Evolutionary conservation across 2,888 invertebrate genomes (phyloP).

Genomic region (Acrocyrtus sp.): DNA sequence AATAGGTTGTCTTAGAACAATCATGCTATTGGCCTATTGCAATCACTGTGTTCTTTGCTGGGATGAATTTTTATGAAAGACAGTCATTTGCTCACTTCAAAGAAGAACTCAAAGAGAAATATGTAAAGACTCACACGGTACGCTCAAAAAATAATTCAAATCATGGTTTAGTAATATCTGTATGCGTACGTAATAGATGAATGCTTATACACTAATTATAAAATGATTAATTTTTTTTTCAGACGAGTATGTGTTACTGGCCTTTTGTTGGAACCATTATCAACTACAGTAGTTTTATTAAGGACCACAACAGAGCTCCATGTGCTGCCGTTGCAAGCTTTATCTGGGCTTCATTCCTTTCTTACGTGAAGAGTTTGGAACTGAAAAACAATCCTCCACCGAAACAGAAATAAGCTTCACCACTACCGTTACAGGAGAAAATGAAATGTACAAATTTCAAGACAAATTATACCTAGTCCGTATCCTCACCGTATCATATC

Average conservation of each 20-base stretch:
- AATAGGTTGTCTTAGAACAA: slow-evolving; percentile 5
- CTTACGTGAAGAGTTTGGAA: slow-evolving; percentile 12
- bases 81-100: slow-evolving; percentile 2
- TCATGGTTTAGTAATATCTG: too few relatives aligned
- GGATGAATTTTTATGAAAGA: slow-evolving; percentile 10
- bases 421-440: too few relatives aligned
- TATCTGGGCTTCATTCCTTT: slow-evolving; percentile 10
- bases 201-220: too few relatives aligned
- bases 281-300: slow-evolving; percentile 12
- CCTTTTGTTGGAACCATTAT: not conserved
- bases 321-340: slow-evolving; percentile 1
- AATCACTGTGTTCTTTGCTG: slow-evolving; percentile 16
- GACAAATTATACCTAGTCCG: too few relatives aligned
- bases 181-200: too few relatives aligned
- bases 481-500: too few relatives aligned
- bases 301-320: slow-evolving; percentile 4
- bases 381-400: too few relatives aligned
- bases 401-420: too few relatives aligned
- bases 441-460: too few relatives aligned
- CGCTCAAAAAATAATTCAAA: not conserved
- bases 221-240: not conserved
- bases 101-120: slow-evolving; percentile 12
- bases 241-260: slow-evolving; percentile 20
- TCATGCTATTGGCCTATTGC: slow-evolving; percentile 15
- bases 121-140: slow-evolving; percentile 17